Percentiles rank a stretch among this genome's conserved stretches.
phyloP scores from a whole-genome alignment of 1,140 invertebrate species.

The Drosophila azteca region DNA sequence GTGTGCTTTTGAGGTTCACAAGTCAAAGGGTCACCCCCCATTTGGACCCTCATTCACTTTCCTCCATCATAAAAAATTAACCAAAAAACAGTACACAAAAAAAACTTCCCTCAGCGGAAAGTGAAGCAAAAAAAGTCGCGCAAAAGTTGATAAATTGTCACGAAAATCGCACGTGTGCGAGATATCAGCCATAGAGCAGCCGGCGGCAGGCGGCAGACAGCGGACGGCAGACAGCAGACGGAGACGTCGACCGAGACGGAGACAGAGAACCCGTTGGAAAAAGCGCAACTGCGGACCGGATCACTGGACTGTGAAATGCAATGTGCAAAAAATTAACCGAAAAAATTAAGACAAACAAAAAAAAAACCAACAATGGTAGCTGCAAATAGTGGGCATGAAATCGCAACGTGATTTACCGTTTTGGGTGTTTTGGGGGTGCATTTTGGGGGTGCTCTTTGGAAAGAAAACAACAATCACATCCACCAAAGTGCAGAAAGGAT shows the following conservation, averaged over 20 bases:
- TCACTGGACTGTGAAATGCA: constrained; percentile 78
- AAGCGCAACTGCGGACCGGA: constrained; percentile 40
- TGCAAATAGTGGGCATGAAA: constrained; percentile 41
- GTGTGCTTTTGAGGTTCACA: constrained; percentile 21
- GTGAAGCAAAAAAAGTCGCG: constrained; percentile 17
- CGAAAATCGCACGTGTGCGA: constrained; percentile 76
- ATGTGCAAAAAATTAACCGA: constrained; percentile 37
- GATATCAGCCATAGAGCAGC: constrained; percentile 38
- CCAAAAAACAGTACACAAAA: constrained; percentile 6
- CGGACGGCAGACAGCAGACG: no score
- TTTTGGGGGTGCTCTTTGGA: background rate
- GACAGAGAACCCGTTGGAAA: constrained; percentile 22
- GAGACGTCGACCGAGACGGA: no score
- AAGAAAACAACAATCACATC: no score
- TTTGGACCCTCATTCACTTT: constrained; percentile 64
- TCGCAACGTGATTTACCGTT: constrained; percentile 59
- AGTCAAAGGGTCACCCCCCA: constrained; percentile 58
- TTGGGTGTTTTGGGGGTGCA: constrained; percentile 24
- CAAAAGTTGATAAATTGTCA: constrained; percentile 68
- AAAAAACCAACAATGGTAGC: constrained; percentile 17
- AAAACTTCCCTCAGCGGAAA: constrained; percentile 7
- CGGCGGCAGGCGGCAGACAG: no score
- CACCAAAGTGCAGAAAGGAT: no score
- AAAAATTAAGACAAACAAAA: constrained; percentile 33
- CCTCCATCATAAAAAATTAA: constrained; percentile 35